Conservation (phyloP, 2,888 invertebrate species). For the Melanotus villosus region DNA sequence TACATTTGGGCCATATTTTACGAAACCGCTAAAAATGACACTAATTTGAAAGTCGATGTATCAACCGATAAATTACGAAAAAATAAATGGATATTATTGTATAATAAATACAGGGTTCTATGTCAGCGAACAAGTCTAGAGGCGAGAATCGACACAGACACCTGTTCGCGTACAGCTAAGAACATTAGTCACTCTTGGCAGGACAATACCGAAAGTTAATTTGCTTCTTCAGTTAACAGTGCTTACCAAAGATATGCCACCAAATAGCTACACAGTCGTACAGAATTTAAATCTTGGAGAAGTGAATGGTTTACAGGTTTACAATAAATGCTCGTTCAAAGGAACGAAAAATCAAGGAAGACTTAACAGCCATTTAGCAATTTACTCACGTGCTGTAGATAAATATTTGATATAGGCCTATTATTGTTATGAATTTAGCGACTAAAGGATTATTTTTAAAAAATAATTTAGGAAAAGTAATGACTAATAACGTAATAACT, state of each 20-base stretch:
- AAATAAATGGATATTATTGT: slow-evolving; percentile 28
- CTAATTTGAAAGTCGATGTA: slow-evolving; percentile 14
- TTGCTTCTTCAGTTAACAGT: slow-evolving; percentile 64
- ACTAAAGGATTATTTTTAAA: too few species aligned
- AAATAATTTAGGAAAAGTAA: too few species aligned
- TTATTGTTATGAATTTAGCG: too few species aligned
- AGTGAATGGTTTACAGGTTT: slow-evolving; percentile 8
- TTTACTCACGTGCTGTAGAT: too few species aligned
- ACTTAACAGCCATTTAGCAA: neutral
- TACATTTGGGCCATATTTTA: too few species aligned
- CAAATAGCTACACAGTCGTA: slow-evolving; percentile 47
- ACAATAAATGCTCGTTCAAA: neutral
- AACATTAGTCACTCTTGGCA: slow-evolving; percentile 64
- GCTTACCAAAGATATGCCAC: slow-evolving; percentile 50
- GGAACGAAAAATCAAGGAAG: neutral
- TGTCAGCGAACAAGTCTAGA: slow-evolving; percentile 51
- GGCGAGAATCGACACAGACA: slow-evolving; percentile 58
- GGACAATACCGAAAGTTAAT: slow-evolving; percentile 66
- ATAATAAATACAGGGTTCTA: slow-evolving; percentile 32
- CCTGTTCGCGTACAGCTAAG: slow-evolving; percentile 56
- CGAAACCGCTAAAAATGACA: slow-evolving; percentile 10
- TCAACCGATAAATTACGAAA: slow-evolving; percentile 19
- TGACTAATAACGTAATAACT: too few species aligned
- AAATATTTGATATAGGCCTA: too few species aligned
- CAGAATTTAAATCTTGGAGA: slow-evolving; percentile 36